Evolutionary conservation across 1,140 invertebrate species (phyloP).

Genomic region (Lepidostoma basale): DNA sequence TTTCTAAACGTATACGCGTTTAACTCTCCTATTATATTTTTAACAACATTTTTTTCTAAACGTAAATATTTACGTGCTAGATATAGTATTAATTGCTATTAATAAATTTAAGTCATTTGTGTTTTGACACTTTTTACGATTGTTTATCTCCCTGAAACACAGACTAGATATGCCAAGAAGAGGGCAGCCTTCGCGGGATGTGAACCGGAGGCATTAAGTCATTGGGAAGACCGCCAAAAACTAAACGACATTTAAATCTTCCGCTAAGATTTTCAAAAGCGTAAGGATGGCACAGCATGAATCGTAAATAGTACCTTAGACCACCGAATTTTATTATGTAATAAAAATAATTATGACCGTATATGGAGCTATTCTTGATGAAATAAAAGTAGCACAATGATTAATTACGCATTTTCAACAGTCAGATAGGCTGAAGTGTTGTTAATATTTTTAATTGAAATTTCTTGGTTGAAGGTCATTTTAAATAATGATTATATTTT

Average conservation of each 20-base stretch:
- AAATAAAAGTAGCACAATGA: no score
- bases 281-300: no score
- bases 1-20: no score
- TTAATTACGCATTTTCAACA: no score
- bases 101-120: background rate
- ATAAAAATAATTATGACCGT: no score
- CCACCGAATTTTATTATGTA: no score
- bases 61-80: background rate
- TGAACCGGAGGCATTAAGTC: conserved; percentile 39
- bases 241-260: conserved; percentile 46
- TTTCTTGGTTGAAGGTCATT: no score
- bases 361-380: no score
- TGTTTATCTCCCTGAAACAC: background rate
- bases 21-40: background rate
- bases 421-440: no score
- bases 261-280: background rate
- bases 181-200: background rate
- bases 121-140: background rate
- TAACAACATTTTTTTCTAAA: background rate
- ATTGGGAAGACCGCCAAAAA: conserved; percentile 43
- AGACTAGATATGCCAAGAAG: background rate
- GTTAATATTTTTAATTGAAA: no score
- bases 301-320: no score
- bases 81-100: background rate
- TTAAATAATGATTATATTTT: no score